These are phyloP conservation scores for Ceuthmochares aereus DNA, from an alignment of 2,113 vertebrate species.

Conservation along the genomic window DNA sequence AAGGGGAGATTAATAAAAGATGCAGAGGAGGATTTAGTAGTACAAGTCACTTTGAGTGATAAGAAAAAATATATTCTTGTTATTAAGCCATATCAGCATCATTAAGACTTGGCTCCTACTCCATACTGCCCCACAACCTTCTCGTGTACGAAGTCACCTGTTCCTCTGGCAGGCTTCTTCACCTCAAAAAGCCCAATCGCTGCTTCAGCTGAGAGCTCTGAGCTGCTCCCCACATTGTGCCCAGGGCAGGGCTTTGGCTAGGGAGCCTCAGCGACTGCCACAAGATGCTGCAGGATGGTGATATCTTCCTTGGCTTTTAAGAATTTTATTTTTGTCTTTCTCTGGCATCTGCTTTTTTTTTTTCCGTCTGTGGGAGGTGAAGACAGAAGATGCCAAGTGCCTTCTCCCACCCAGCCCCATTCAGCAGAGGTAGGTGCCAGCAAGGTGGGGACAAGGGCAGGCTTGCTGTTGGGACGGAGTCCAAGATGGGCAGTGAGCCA, in stretches of 20 bases:
- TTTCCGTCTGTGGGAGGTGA: not conserved
- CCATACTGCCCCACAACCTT: not conserved
- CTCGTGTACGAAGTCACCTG: not conserved
- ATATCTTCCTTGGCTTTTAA: not conserved
- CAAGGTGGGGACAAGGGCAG: not conserved
- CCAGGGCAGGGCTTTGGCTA: not conserved
- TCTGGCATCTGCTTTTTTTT: not conserved
- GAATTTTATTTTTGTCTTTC: not conserved
- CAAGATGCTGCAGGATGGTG: rapidly evolving
- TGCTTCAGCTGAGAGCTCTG: not conserved
- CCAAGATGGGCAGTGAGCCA: not conserved
- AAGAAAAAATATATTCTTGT: not conserved
- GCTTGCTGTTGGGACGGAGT: not conserved
- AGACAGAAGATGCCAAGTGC: not conserved
- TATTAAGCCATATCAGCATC: not conserved
- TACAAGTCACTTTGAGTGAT: not conserved
- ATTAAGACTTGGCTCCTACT: not conserved
- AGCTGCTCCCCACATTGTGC: not conserved
- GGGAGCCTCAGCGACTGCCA: rapidly evolving
- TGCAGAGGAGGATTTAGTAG: not conserved
- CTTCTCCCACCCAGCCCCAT: not conserved
- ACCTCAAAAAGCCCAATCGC: rapidly evolving
- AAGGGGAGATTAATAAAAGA: not conserved
- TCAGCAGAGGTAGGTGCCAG: not conserved
- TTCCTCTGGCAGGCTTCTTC: not conserved